These are phyloP conservation scores for Terebella lapidaria DNA, from an alignment of 2,888 invertebrate species.

Conservation along the genomic window DNA sequence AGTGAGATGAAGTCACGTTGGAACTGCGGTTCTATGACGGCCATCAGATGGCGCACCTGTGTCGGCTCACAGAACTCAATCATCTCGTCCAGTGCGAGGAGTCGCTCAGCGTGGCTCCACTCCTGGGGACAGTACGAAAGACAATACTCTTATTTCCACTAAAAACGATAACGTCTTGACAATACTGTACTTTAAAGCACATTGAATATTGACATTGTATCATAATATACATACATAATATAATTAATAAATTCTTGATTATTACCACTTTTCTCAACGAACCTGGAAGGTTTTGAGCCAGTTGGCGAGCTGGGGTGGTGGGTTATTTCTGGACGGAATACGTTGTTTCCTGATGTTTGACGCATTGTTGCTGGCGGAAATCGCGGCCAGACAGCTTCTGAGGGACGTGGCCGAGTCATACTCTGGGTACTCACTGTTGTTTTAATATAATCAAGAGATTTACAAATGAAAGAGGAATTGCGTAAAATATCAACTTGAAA, in stretches of 20 bases:
- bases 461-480: no score
- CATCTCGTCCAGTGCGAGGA: conserved; percentile 82
- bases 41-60: conserved; percentile 95
- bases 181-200: no score
- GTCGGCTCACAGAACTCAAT: conserved; percentile 85
- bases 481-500: no score
- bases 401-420: not conserved
- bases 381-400: not conserved
- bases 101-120: conserved; percentile 85
- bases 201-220: not conserved
- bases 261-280: no score
- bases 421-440: not conserved
- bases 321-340: conserved; percentile 70
- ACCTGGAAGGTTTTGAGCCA: conserved; percentile 74
- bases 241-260: no score
- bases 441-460: no score
- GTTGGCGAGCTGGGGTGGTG: conserved; percentile 70
- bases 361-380: not conserved
- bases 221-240: not conserved
- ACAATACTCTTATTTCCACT: not conserved
- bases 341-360: conserved; percentile 26
- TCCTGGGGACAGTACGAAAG: conserved; percentile 53
- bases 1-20: conserved; percentile 96
- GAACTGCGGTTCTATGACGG: conserved; percentile 95
- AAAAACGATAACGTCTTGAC: not conserved